Conservation (phyloP, 1,140 invertebrate genomes). For the Calliphora vicina region DNA sequence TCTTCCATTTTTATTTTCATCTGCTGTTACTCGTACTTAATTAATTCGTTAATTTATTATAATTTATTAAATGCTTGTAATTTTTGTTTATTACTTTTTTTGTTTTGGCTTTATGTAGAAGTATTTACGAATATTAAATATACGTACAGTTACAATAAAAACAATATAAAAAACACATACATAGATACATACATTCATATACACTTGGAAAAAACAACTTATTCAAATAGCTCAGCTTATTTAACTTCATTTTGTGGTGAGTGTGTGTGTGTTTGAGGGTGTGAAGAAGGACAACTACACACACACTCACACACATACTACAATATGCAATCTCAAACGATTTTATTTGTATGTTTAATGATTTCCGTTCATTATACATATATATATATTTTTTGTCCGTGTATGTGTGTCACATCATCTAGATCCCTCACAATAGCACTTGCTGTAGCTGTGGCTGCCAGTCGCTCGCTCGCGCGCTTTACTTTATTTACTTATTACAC, state of each 20-base stretch:
- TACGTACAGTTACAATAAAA: conserved; percentile 1
- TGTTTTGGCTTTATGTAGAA: not conserved
- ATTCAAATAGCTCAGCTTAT: conserved; percentile 10
- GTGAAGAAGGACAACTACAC: too few species aligned
- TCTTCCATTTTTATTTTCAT: not conserved
- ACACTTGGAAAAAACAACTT: not conserved
- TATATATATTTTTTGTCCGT: too few species aligned
- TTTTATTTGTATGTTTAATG: too few species aligned
- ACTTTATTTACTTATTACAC: conserved; percentile 19
- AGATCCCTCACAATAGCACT: not conserved
- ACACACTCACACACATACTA: not conserved
- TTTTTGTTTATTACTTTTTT: not conserved
- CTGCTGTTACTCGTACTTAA: not conserved
- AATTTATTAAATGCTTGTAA: conserved; percentile 25
- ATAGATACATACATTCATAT: not conserved
- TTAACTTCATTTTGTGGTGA: not conserved
- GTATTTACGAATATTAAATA: conserved; percentile 13
- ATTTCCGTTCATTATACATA: too few species aligned
- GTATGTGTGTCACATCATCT: too few species aligned
- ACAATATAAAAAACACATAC: not conserved
- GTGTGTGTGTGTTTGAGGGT: not conserved
- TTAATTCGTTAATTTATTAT: conserved; percentile 26
- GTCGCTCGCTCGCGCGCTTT: not conserved
- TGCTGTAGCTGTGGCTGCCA: not conserved
- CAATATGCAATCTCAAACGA: not conserved